Evolutionary conservation across 2,113 vertebrate genomes (phyloP).

Genomic region (Coptodon bakossiorum): DNA sequence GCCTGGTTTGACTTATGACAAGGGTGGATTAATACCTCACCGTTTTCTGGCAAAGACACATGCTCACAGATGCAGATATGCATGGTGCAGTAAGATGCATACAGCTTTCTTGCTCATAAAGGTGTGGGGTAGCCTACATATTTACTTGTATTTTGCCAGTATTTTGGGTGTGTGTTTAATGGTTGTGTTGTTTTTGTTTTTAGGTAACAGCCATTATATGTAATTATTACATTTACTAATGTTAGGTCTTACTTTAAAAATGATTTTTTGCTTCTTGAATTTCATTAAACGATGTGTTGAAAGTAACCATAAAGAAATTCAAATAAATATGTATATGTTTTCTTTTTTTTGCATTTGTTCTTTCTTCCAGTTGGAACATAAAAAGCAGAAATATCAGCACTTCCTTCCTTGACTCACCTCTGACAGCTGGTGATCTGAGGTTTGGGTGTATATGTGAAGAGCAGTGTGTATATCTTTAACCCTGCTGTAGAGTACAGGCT

Average conservation of each 20-base stretch:
- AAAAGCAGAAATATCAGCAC: background rate
- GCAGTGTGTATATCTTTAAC: rapidly evolving
- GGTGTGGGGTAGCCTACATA: rapidly evolving
- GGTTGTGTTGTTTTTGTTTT: background rate
- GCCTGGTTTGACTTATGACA: background rate
- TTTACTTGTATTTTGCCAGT: background rate
- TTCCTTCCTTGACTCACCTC: background rate
- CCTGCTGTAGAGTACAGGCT: rapidly evolving
- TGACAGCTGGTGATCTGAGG: background rate
- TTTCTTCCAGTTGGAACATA: background rate
- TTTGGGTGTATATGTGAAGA: rapidly evolving
- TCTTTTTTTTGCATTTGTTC: rapidly evolving
- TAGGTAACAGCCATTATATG: background rate
- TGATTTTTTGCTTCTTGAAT: background rate
- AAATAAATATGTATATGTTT: background rate
- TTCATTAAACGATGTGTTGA: rapidly evolving
- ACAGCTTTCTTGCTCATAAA: rapidly evolving
- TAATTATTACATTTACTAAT: rapidly evolving
- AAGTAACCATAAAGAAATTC: rapidly evolving
- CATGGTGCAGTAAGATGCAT: rapidly evolving
- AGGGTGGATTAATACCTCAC: background rate
- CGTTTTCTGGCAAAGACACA: background rate
- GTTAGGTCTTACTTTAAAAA: background rate
- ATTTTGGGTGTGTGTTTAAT: rapidly evolving
- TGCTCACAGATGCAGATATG: rapidly evolving